Evolutionary conservation across 1,140 invertebrate genomes (phyloP).

Genomic region (Megalonaias nervosa): DNA sequence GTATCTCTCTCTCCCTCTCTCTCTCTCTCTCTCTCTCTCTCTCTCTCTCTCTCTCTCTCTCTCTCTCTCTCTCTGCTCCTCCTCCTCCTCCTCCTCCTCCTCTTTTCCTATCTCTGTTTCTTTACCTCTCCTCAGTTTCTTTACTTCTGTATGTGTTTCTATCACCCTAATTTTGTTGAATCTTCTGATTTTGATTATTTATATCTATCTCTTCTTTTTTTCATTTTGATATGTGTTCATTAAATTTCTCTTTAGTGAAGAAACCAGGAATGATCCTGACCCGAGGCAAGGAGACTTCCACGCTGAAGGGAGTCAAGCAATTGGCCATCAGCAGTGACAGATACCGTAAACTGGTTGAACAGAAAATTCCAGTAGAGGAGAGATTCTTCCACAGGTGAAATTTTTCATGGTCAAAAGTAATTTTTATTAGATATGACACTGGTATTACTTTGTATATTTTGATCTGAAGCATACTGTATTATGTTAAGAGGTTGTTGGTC

Average conservation of each 20-base stretch:
- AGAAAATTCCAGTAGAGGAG: conserved; percentile 86
- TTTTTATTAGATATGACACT: neutral
- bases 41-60: too few species aligned
- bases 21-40: too few species aligned
- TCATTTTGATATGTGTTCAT: neutral
- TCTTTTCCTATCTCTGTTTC: too few species aligned
- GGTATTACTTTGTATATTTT: too few species aligned
- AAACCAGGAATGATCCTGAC: conserved; percentile 23
- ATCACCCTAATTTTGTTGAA: too few species aligned
- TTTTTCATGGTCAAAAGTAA: neutral
- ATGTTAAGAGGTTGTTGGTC: too few species aligned
- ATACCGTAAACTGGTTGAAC: conserved; percentile 80
- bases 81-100: too few species aligned
- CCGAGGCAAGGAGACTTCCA: conserved; percentile 16
- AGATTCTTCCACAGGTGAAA: conserved; percentile 79
- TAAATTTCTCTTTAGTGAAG: conserved; percentile 5
- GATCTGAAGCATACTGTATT: neutral
- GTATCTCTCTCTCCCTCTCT: too few species aligned
- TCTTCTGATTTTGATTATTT: too few species aligned
- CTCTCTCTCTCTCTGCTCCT: too few species aligned
- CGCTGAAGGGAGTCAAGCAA: conserved; percentile 72
- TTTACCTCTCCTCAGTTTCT: too few species aligned
- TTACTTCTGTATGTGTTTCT: too few species aligned
- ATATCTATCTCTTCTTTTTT: neutral
- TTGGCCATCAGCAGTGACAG: conserved; percentile 79